These are phyloP conservation scores for Paralinhomoeus sp. DNA, from an alignment of 2,888 invertebrate species.

Conservation along the genomic window DNA sequence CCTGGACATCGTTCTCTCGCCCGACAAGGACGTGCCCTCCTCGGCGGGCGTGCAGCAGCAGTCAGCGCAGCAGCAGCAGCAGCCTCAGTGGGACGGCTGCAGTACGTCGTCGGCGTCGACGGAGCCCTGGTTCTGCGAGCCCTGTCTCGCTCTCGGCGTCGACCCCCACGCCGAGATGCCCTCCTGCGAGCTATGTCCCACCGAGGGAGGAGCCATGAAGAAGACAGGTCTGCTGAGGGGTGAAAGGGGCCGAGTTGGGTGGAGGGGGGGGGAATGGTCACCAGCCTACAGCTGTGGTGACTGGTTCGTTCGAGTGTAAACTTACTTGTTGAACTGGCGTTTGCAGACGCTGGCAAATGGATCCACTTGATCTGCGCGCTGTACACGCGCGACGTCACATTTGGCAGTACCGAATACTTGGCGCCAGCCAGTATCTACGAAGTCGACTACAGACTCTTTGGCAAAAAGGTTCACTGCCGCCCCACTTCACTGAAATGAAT, in stretches of 20 bases:
- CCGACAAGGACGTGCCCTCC: not conserved
- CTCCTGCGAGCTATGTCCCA: slow-evolving; percentile 86
- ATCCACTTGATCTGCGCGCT: slow-evolving; percentile 91
- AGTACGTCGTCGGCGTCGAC: slow-evolving; percentile 40
- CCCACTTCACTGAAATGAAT: not conserved
- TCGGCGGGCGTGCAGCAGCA: not conserved
- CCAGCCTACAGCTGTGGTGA: no score
- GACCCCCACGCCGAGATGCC: slow-evolving; percentile 39
- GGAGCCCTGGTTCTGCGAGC: slow-evolving; percentile 98
- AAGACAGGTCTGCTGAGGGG: slow-evolving; percentile 47
- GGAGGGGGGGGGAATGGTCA: no score
- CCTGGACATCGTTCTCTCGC: not conserved
- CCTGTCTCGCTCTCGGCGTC: slow-evolving; percentile 37
- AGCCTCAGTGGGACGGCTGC: no score
- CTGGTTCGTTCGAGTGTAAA: no score
- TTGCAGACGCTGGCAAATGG: slow-evolving; percentile 38
- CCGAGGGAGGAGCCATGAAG: slow-evolving; percentile 61
- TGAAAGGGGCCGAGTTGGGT: no score
- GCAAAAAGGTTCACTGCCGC: slow-evolving; percentile 40
- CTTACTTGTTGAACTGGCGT: no score
- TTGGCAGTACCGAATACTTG: slow-evolving; percentile 71
- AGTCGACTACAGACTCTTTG: slow-evolving; percentile 92
- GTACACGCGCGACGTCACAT: slow-evolving; percentile 86
- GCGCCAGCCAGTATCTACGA: slow-evolving; percentile 77
- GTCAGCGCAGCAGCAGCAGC: no score